Percentiles rank a stretch among this genome's conserved stretches.
These are phyloP conservation scores for Vulpes ferrilata DNA, from an alignment of 2,113 vertebrate species.

Conservation along the genomic window DNA sequence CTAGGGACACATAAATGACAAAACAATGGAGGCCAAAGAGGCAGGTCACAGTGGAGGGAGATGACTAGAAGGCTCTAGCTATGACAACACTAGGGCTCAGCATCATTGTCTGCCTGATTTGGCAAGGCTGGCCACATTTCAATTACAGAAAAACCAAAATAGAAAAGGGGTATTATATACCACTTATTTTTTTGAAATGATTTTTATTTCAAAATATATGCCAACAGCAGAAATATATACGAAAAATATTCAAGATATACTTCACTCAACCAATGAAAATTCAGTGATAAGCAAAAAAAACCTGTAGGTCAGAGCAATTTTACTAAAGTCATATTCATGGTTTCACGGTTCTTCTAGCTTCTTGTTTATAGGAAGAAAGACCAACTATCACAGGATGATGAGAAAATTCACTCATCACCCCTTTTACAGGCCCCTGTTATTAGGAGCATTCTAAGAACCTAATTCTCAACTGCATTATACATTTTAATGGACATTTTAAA, in stretches of 20 bases:
- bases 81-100: background rate
- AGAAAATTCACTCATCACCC: background rate
- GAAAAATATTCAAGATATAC: constrained; percentile 3
- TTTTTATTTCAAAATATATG: constrained; percentile 32
- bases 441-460: background rate
- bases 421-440: background rate
- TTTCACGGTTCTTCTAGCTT: background rate
- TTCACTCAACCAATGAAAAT: constrained; percentile 19
- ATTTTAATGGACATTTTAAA: constrained; percentile 18
- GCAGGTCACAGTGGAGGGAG: background rate
- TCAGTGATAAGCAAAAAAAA: background rate
- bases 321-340: background rate
- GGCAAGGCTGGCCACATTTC: constrained; percentile 2
- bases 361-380: background rate
- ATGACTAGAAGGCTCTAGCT: background rate
- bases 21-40: background rate
- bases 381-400: background rate
- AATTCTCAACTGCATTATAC: background rate
- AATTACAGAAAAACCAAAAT: background rate
- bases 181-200: background rate
- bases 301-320: background rate
- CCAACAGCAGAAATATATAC: background rate
- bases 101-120: background rate
- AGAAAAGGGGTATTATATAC: background rate
- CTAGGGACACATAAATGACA: background rate